Conservation (phyloP, 2,888 invertebrate species). For the Caenorhabditis wallacei region DNA sequence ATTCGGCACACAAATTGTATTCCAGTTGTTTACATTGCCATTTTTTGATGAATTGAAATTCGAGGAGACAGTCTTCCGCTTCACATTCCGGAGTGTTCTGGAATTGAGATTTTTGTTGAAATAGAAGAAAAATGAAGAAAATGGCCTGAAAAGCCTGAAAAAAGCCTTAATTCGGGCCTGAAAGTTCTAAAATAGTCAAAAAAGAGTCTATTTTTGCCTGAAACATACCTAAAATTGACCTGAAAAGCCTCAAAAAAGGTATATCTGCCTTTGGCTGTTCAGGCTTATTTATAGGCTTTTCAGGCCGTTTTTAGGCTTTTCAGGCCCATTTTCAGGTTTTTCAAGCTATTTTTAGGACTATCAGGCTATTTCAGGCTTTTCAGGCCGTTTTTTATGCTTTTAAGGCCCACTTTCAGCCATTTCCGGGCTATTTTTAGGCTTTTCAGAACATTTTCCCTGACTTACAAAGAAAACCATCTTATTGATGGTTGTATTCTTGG, state of each 20-base stretch:
- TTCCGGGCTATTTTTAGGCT: neutral
- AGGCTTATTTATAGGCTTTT: too few relatives aligned
- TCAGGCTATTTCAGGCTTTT: too few relatives aligned
- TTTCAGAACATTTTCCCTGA: too few relatives aligned
- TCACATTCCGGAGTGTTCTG: slow-evolving; percentile 48
- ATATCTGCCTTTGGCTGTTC: too few relatives aligned
- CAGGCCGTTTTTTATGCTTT: too few relatives aligned
- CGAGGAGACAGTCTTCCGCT: slow-evolving; percentile 48
- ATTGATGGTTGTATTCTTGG: slow-evolving; percentile 23
- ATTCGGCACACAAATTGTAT: slow-evolving; percentile 32
- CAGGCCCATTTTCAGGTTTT: too few relatives aligned
- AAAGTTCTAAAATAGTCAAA: too few relatives aligned
- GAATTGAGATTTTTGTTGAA: neutral
- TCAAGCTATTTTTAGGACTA: too few relatives aligned
- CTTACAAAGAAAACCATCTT: slow-evolving; percentile 28
- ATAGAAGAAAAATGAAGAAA: neutral
- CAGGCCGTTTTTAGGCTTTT: too few relatives aligned
- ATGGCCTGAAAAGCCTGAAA: neutral
- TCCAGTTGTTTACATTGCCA: slow-evolving; percentile 46
- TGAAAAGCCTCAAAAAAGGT: too few relatives aligned
- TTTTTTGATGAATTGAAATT: slow-evolving; percentile 41
- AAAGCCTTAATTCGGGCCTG: neutral
- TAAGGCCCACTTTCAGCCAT: neutral
- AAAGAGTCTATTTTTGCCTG: too few relatives aligned
- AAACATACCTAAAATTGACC: too few relatives aligned